Evolutionary conservation across 2,888 invertebrate species (phyloP), one percentile per base, ranked within the genome.

Genomic region (Patella pellucida): DNA sequence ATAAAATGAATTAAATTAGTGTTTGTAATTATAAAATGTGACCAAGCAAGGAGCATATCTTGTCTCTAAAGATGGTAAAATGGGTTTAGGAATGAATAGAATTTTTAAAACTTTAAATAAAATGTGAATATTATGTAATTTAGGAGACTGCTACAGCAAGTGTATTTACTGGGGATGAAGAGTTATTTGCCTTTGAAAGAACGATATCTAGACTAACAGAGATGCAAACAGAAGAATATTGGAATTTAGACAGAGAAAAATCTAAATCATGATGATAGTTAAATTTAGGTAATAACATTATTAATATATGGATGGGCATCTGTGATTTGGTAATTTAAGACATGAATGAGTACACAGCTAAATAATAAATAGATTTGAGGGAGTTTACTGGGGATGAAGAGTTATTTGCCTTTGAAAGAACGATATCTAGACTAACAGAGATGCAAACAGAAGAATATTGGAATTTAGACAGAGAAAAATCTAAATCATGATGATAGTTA

Each of bases 381-480:
- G n/a, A n/a, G n/a, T 99, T 99, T 88, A 98, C 97, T 0, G 99
- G 99, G 0, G 97, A 97, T 90, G 99, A 99, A 91, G 99, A 99
- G 92, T 92, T 97, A 86, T 99, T 99, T 92, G 99, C 99, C 0
- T 97, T 96, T 89, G 97, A 98, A 86, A 93, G 99, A 76, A 98
- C 98, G 31, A 91, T 97, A 50, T 99, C 99, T 0, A 93, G 99
- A 81, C 93, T 99, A 54, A 94, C 95, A 82, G 97, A 99, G 93
- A 99, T 99, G 99, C 97, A 98, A 92, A 96, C 96, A 0, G 94
- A 95, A 74, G 95, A 95, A 82, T 99, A 99, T 91, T 98, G 98
- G 98, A 80, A 82, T 69, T 75, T 69, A n/a, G 76, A 76, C 14
- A 71, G 70, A 52, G 51, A 68, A 15, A 31, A 27, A 15, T 19